Percentiles rank a stretch among this genome's conserved stretches.
phyloP scores from a whole-genome alignment of 2,797 vertebrate species.

The Eutrigla gurnardus region DNA sequence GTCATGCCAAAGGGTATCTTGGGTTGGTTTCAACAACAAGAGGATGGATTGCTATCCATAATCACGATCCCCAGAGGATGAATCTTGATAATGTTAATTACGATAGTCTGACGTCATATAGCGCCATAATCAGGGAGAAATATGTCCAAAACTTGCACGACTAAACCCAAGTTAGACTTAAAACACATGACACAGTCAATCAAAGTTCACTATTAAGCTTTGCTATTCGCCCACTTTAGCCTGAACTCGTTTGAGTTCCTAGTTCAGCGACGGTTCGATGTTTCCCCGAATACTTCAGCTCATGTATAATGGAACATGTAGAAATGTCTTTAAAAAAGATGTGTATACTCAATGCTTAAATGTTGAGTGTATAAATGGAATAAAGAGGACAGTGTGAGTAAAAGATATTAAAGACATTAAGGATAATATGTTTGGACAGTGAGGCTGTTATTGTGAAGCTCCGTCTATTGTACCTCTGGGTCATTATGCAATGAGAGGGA shows the following conservation, averaged over 20 bases:
- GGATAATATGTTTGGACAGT: constrained; percentile 56
- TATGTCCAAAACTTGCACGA: neutral
- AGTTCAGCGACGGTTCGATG: neutral
- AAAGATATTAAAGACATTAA: constrained; percentile 55
- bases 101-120: neutral
- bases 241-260: neutral
- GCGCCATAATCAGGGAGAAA: neutral
- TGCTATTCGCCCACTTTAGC: neutral
- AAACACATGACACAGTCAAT: neutral
- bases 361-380: constrained; percentile 23
- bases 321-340: neutral
- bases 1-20: too few relatives aligned
- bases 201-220: neutral
- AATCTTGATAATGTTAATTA: neutral
- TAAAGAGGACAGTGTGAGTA: constrained; percentile 34
- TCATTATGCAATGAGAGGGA: constrained; percentile 62
- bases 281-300: neutral
- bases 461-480: constrained; percentile 52
- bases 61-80: neutral
- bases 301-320: constrained; percentile 37
- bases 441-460: constrained; percentile 54
- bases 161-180: neutral
- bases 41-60: neutral
- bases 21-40: neutral
- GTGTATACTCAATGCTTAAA: constrained; percentile 21